A percentile compares a stretch with the other conserved stretches of the same genome.
These are phyloP conservation scores for Drosophila malerkotliana DNA, from an alignment of 1,140 invertebrate species.

Conservation along the genomic window DNA sequence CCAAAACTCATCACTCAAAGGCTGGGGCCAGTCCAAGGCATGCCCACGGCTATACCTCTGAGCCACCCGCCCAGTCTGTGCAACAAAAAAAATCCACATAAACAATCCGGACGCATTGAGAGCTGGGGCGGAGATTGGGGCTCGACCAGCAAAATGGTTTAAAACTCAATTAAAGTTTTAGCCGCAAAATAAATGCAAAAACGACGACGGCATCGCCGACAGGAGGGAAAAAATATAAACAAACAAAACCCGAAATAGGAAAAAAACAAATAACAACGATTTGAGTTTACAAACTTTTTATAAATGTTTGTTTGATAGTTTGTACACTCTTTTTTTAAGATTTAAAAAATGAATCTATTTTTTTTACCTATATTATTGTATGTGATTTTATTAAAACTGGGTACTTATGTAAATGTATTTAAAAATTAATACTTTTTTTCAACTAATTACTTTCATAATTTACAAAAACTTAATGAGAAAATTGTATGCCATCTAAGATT, in stretches of 20 bases:
- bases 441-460: too few species aligned
- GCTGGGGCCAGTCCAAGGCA: conserved; percentile 12
- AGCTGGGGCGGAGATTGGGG: conserved; percentile 24
- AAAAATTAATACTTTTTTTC: too few species aligned
- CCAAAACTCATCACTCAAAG: conserved; percentile 73
- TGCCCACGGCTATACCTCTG: conserved; percentile 12
- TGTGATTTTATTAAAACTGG: too few species aligned
- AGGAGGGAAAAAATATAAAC: conserved; percentile 48
- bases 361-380: too few species aligned
- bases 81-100: conserved; percentile 50
- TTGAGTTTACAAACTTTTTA: conserved; percentile 6
- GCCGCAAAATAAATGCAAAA: conserved; percentile 83
- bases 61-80: conserved; percentile 4
- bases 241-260: conserved; percentile 8
- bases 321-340: conserved; percentile 14
- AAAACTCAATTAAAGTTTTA: conserved; percentile 84
- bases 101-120: conserved; percentile 48
- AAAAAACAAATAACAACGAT: conserved; percentile 46
- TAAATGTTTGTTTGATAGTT: background rate
- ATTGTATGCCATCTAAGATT: background rate
- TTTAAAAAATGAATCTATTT: background rate
- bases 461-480: background rate
- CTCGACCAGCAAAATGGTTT: conserved; percentile 74
- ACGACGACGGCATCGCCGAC: conserved; percentile 53
- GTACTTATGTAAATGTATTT: too few species aligned